Evolutionary conservation across 1,140 invertebrate species (phyloP).

Genomic region (Drosophila kohkoa): DNA sequence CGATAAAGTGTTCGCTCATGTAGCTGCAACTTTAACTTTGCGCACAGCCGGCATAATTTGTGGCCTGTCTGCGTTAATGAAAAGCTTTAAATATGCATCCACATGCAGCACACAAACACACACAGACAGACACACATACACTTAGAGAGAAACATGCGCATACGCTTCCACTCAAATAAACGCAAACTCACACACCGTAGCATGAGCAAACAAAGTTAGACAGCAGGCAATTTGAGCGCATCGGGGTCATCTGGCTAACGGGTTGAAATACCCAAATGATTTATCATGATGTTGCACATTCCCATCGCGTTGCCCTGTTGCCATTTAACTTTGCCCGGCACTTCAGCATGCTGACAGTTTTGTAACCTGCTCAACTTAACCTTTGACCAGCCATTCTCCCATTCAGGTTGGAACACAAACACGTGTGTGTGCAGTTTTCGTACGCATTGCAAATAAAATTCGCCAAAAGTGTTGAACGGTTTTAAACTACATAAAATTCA

Average conservation of each 20-base stretch:
- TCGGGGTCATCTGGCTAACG: slow-evolving; percentile 32
- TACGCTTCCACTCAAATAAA: not conserved
- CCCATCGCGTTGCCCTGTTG: slow-evolving; percentile 15
- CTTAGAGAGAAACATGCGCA: not conserved
- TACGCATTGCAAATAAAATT: slow-evolving; percentile 9
- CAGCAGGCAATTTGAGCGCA: slow-evolving; percentile 32
- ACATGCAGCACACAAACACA: not conserved
- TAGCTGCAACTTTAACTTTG: slow-evolving; percentile 25
- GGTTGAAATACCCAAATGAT: slow-evolving; percentile 35
- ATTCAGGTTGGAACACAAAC: not conserved
- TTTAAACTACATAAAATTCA: not conserved
- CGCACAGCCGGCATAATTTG: slow-evolving; percentile 11
- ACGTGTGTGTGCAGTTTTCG: slow-evolving; percentile 21
- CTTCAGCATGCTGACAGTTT: slow-evolving; percentile 46
- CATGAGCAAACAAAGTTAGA: slow-evolving; percentile 18
- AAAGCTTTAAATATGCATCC: slow-evolving; percentile 45
- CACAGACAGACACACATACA: too few species aligned
- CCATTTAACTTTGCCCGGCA: slow-evolving; percentile 35
- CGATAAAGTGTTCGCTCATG: slow-evolving; percentile 1
- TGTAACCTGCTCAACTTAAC: slow-evolving; percentile 51
- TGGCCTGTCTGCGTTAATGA: slow-evolving; percentile 37
- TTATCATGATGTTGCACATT: slow-evolving; percentile 46
- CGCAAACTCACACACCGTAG: slow-evolving; percentile 7
- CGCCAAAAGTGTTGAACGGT: not conserved
- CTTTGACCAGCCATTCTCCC: slow-evolving; percentile 33